A percentile compares a stretch with the other conserved stretches of the same genome.
These are phyloP conservation scores for Psophia crepitans DNA, from an alignment of 2,113 vertebrate species.

Conservation along the genomic window DNA sequence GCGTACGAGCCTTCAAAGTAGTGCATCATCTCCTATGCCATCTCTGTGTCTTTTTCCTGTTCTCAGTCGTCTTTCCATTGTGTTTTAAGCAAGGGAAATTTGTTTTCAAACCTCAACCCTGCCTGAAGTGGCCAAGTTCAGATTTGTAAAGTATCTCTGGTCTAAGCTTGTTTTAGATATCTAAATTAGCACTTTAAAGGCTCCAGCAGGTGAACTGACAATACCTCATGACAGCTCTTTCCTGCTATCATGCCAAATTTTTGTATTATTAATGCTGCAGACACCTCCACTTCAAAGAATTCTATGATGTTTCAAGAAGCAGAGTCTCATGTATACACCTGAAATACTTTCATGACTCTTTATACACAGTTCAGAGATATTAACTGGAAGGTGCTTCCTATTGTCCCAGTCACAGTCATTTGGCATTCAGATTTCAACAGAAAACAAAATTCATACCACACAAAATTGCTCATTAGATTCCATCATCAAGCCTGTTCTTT, in stretches of 20 bases:
- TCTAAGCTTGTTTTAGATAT: neutral
- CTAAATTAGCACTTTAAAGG: slow-evolving; percentile 36
- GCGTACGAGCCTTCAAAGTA: neutral
- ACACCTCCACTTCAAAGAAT: slow-evolving; percentile 43
- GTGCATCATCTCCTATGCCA: neutral
- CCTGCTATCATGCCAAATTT: neutral
- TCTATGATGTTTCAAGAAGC: neutral
- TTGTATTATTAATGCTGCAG: slow-evolving; percentile 16
- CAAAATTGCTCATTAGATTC: neutral
- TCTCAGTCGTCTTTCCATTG: neutral
- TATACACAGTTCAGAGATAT: neutral
- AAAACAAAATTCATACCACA: neutral
- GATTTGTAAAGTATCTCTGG: neutral
- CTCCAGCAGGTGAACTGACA: neutral
- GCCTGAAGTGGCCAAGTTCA: neutral
- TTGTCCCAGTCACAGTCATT: neutral
- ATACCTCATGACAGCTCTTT: neutral
- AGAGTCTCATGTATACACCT: neutral
- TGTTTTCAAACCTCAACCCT: neutral
- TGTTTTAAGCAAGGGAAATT: neutral
- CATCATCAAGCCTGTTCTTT: neutral
- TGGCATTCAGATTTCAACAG: neutral
- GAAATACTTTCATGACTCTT: slow-evolving; percentile 4
- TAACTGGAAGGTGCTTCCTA: neutral
- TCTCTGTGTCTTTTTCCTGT: neutral